Base-by-base conservation (phyloP, 1,140 invertebrate species). In the Hestina assimilis region DNA sequence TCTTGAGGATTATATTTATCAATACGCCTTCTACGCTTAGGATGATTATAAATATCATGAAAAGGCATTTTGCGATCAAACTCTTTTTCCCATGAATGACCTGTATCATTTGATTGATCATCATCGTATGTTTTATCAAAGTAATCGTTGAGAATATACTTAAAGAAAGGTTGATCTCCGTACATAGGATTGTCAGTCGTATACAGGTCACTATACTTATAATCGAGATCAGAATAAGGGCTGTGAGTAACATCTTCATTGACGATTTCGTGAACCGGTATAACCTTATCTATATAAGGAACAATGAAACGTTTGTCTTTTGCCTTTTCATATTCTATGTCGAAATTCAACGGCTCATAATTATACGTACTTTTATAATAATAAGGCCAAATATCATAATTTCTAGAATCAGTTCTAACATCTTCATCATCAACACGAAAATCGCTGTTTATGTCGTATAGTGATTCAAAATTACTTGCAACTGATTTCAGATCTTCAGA, bases 101-200 rank as follows among this genome's bases (percentile, higher is more conserved):
- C 78, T 71, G 77, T 77, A 19, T 81, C 78, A 46, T 59, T 58
- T 4, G 78, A 28, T 4, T 68, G 59, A 48, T 85, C 79, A n/a
- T 83, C 73, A 19, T 81, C 76, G 24, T 67, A 42, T 51, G 59
- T 72, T 47, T 65, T 81, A 51, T 83, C 75, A 58, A 69, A 79
- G 59, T 84, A 84, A 51, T 83, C 83, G 42, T 75, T 78, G 11
- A 84, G 41, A 23, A 80, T 66, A 52, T 69, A 80, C 9, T 78
- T 83, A 42, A 83, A 76, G 54, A 82, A 83, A 8, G 79, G 75
- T 46, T 72, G 57, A 41, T 84, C 57, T 6, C 78, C 78, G 29
- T 53, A 59, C 19, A 80, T 70, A 5, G 83, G 80, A 57, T 79
- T 83, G 33, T 78, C 71, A 6, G 67, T 63, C 9, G 61, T 69